Percentiles rank a stretch among this genome's conserved stretches.
Evolutionary conservation across 1,140 invertebrate genomes (phyloP).

Genomic region (Cotesia glomerata): DNA sequence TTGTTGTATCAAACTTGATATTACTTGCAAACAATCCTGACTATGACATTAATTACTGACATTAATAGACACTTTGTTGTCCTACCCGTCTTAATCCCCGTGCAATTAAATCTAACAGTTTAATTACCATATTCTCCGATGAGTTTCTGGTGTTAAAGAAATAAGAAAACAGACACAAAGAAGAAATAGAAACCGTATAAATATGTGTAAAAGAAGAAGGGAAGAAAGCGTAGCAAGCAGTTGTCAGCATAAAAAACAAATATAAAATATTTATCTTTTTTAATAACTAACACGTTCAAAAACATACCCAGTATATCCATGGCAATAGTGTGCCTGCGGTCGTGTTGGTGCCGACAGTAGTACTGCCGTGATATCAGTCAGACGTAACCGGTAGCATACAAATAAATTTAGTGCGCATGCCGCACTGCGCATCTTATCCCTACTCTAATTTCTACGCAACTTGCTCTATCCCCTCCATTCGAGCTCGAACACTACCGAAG

Average conservation of each 20-base stretch:
- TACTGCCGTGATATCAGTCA: conserved; percentile 61
- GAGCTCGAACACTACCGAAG: no score
- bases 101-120: no score
- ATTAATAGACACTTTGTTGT: no score
- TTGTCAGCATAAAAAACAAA: background rate
- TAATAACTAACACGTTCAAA: conserved; percentile 45
- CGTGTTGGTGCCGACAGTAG: conserved; percentile 61
- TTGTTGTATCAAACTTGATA: no score
- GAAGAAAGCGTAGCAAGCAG: background rate
- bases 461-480: background rate
- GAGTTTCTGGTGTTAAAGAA: no score
- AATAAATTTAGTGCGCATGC: conserved; percentile 43
- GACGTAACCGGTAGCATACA: conserved; percentile 52
- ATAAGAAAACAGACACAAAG: no score
- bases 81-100: no score
- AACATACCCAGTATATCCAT: conserved; percentile 66
- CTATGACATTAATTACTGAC: no score
- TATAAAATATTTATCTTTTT: background rate
- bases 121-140: no score
- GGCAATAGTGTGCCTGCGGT: conserved; percentile 56
- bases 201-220: no score
- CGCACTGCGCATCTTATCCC: conserved; percentile 39
- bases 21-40: no score
- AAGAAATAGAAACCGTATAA: no score
- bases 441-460: conserved; percentile 30